Base-by-base conservation (phyloP, 2,797 vertebrate genomes). In the Poeciliopsis presidionis region DNA sequence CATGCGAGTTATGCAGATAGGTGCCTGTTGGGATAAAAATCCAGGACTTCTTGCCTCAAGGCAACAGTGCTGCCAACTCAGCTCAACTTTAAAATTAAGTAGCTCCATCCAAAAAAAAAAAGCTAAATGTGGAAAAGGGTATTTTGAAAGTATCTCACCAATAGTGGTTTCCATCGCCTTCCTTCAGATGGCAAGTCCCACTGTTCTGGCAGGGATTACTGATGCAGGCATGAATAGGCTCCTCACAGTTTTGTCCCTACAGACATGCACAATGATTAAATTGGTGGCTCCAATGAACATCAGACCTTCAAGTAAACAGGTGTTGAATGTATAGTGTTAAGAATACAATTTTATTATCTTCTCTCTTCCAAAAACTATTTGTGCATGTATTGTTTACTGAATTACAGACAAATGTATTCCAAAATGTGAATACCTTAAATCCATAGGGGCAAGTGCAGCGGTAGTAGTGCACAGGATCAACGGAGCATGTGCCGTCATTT, bases 361-460 rank as follows among this genome's bases (percentile, higher is more conserved):
- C n/a, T 33, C 20, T 49, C 41, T 57, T 20, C 30, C 3, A 3
- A 46, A 20, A 69, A 28, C 51, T 30, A 0, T 61, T 77, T 16
- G 33, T 36, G 28, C 18, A 61, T 61, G 57, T 7, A 61, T 45
- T 4, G 28, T n/a, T 51, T 22, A 51, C 33, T 57, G n/a, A 43
- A 28, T 74, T 55, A 57, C 14, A 22, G 65, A 69, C 36, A 74
- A 25, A 57, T 9, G 22, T n/a, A n/a, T 73, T 57, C 3, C 1
- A 1, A 1, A 36, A 33, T 13, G 0, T 57, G 39, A 13, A 20
- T 89, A 98, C 98, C 97, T 99, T 99, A 90, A 98, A 99, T 82
- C 98, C 98, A 78, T 97, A 99, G 0, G 98, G 98, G 79, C 98
- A 99, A 79, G 96, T 97, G 88, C 98, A 99, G 87, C 97, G 96